Evolutionary conservation across 1,140 invertebrate genomes (phyloP), one percentile per base, ranked within the genome.

Genomic region (Lepidurus arcticus): DNA sequence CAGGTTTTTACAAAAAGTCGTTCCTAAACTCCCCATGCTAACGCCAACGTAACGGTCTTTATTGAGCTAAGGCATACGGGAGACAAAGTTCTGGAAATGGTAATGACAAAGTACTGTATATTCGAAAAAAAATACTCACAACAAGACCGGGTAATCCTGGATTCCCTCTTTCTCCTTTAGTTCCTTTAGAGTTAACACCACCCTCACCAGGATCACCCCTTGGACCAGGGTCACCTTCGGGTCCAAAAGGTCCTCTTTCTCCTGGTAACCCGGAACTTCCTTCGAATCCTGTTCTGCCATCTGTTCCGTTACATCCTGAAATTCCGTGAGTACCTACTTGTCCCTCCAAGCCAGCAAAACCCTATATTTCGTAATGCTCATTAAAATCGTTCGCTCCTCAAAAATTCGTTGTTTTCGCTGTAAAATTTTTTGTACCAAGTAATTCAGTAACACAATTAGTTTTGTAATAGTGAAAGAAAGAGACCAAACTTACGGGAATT

Each of bases 241-340:
- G 65, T 53, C 86, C 86, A 73, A 83, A 82, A 21, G 81, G 81
- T 26, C 86, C 86, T 76, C 83, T 81, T 16, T 80, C 80, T 13
- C 87, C 86, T 1, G 81, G 81, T 79, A 81, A 78, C 7, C 87
- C 87, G 8, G 78, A 81, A 1, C 81, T 21, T 81, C 94, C 90
- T 53, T 88, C 86, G 13, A 81, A 75, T 74, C 85, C 85, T 21
- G 86, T 83, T 7, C 83, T 79, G 21, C 93, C 93, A 80, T 94
- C 92, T 1, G 90, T 90, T 80, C 94, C 94, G 83, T 94, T 94
- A 82, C 93, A 95, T 0, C 94, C 94, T 81, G 94, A 92, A 47
- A 93, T 83, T 73, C 93, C 93, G 13, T 88, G 85, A 0, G 89
- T 86, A 77, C 93, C 93, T 80, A 84, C 79, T 6, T 89, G 84